phyloP scores from a whole-genome alignment of 2,113 vertebrate genomes.

The Clarias gariepinus region DNA sequence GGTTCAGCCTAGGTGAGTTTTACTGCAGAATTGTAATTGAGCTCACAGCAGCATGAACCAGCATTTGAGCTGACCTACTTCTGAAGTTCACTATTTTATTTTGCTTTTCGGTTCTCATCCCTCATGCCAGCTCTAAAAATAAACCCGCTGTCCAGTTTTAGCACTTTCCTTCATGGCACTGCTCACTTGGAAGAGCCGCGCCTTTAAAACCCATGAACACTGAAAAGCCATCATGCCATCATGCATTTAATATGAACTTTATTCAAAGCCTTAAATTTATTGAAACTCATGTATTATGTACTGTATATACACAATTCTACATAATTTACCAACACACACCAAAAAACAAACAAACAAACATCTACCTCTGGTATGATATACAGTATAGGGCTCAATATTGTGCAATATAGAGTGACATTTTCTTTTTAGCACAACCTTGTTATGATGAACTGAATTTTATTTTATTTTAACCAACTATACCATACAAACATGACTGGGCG shows the following conservation, averaged over 20 bases:
- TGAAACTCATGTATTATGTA: neutral
- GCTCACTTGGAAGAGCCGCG: conserved; percentile 61
- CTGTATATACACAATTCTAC: neutral
- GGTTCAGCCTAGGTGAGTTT: conserved; percentile 62
- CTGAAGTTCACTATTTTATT: conserved; percentile 66
- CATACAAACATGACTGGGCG: no score
- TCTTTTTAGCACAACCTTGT: no score
- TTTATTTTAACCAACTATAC: no score
- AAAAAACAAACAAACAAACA: no score
- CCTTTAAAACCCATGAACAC: neutral
- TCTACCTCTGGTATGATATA: no score
- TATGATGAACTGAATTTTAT: no score
- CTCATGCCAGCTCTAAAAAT: conserved; percentile 76
- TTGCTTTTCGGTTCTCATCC: conserved; percentile 51
- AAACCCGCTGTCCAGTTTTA: conserved; percentile 71
- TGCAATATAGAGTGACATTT: no score
- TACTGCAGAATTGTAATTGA: conserved; percentile 69
- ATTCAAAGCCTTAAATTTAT: neutral
- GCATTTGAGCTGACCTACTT: conserved; percentile 76
- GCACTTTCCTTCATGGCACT: conserved; percentile 68
- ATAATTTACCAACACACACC: no score
- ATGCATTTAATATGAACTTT: neutral
- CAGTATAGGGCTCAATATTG: no score
- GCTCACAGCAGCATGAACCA: conserved; percentile 71
- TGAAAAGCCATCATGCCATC: neutral